Evolutionary conservation across 2,888 invertebrate species (phyloP).

Genomic region (Molanna angustata): DNA sequence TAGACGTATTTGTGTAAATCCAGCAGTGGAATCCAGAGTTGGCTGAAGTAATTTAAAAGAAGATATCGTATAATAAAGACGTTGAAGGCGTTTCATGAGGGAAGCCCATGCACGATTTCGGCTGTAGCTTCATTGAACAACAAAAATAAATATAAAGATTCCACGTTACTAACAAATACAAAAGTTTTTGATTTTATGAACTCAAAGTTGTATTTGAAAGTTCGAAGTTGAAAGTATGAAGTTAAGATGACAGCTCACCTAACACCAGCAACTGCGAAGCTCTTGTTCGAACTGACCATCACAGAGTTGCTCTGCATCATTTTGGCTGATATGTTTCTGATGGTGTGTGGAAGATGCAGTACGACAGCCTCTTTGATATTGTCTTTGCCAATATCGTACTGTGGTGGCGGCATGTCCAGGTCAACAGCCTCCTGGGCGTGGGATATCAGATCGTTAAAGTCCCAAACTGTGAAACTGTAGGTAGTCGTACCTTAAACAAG

Average conservation of each 20-base stretch:
- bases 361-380: conserved; percentile 58
- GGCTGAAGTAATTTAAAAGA: too few species aligned
- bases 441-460: conserved; percentile 57
- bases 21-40: too few species aligned
- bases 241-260: conserved; percentile 62
- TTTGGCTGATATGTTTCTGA: conserved; percentile 89
- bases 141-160: too few species aligned
- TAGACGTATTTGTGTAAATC: too few species aligned
- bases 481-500: conserved; percentile 77
- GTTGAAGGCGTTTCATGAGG: too few species aligned
- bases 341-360: conserved; percentile 76
- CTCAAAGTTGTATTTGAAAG: too few species aligned
- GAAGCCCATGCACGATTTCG: too few species aligned
- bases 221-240: too few species aligned
- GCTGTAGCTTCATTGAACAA: too few species aligned
- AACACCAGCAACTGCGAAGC: conserved; percentile 94
- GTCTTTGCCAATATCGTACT: conserved; percentile 12
- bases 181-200: too few species aligned
- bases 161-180: too few species aligned
- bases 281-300: conserved; percentile 85
- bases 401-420: conserved; percentile 25
- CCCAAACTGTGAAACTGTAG: conserved; percentile 83
- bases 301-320: conserved; percentile 89
- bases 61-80: too few species aligned
- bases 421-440: conserved; percentile 40